Conservation (phyloP, 2,113 vertebrate species). For the Setophaga petechia region DNA sequence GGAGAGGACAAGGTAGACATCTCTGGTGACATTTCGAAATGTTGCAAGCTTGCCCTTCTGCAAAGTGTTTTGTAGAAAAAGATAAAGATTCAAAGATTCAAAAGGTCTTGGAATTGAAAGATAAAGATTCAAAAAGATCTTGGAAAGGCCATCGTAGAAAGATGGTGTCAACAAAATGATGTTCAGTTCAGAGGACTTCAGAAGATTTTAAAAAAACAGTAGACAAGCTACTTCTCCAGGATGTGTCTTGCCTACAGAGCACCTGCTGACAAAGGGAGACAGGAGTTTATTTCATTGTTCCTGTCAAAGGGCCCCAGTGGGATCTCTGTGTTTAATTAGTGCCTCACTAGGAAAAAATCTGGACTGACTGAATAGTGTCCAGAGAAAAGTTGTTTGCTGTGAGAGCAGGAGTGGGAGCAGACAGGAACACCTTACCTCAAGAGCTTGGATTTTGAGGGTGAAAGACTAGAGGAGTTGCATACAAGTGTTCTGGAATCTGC, state of each 20-base stretch:
- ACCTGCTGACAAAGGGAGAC: background rate
- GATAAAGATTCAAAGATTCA: background rate
- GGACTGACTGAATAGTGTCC: background rate
- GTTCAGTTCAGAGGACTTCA: background rate
- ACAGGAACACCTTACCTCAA: constrained; percentile 19
- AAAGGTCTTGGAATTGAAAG: background rate
- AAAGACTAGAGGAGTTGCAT: background rate
- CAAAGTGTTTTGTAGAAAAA: background rate
- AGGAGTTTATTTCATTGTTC: background rate
- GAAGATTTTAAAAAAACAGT: background rate
- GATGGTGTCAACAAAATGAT: background rate
- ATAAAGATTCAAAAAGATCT: background rate
- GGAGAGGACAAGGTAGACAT: background rate
- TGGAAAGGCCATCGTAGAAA: background rate
- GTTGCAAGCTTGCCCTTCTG: background rate
- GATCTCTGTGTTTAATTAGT: constrained; percentile 4
- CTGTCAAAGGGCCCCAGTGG: background rate
- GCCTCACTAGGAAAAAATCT: constrained; percentile 31
- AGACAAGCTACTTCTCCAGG: background rate
- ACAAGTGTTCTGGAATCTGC: background rate
- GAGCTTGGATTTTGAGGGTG: background rate
- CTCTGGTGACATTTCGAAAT: background rate
- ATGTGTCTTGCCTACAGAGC: background rate
- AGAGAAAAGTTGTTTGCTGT: background rate
- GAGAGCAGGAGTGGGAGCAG: background rate